Evolutionary conservation across 2,113 vertebrate genomes (phyloP).

Genomic region (Chitala chitala): DNA sequence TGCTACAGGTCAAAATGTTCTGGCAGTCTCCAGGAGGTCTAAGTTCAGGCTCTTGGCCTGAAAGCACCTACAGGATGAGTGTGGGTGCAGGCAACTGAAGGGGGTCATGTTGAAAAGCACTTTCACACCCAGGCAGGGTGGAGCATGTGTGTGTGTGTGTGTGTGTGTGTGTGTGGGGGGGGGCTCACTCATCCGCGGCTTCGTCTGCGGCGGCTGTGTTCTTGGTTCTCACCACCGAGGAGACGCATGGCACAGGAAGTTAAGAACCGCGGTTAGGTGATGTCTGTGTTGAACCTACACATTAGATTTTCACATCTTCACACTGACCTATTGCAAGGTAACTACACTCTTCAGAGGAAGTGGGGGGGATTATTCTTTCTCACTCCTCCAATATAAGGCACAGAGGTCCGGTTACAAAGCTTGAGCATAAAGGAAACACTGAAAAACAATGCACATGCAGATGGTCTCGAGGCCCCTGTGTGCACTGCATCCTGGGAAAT

Average conservation of each 20-base stretch:
- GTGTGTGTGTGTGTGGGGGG: too few relatives aligned
- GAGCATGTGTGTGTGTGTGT: too few relatives aligned
- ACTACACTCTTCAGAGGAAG: not conserved
- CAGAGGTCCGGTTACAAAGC: not conserved
- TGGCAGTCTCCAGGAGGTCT: too few relatives aligned
- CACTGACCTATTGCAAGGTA: not conserved
- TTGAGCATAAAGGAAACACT: not conserved
- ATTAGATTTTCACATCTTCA: not conserved
- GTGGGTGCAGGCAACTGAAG: not conserved
- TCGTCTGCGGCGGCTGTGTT: not conserved
- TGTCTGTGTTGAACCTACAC: not conserved
- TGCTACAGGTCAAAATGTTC: too few relatives aligned
- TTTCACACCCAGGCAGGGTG: not conserved
- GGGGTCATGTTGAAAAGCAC: too few relatives aligned
- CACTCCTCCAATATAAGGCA: not conserved
- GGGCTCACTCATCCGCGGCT: not conserved
- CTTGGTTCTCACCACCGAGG: not conserved
- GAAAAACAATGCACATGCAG: not conserved
- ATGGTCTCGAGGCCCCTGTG: not conserved
- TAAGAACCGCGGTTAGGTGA: slow-evolving; percentile 13
- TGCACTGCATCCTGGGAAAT: not conserved
- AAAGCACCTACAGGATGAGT: not conserved
- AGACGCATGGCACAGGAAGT: not conserved
- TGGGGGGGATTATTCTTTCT: not conserved
- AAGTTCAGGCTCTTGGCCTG: not conserved